These are phyloP conservation scores for Elgaria multicarinata DNA, from an alignment of 2,113 vertebrate species.

Conservation along the genomic window DNA sequence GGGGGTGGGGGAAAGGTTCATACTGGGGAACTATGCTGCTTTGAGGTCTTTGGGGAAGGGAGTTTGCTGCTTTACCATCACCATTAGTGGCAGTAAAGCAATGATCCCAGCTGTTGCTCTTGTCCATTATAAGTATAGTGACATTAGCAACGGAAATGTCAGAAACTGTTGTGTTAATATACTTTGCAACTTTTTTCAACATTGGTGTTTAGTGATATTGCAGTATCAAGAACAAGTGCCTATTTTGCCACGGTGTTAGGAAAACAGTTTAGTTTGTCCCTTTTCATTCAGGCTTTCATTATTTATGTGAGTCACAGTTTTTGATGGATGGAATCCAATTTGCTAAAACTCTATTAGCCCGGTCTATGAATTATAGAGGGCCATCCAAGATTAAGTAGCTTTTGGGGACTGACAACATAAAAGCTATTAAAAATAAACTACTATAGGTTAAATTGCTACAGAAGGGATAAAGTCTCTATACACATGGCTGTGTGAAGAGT, in stretches of 20 bases:
- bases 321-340: constrained; percentile 55
- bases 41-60: no score
- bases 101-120: background rate
- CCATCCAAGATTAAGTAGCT: constrained; percentile 37
- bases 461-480: background rate
- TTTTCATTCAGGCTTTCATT: constrained; percentile 50
- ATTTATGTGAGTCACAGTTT: constrained; percentile 34
- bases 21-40: no score
- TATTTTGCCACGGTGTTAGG: background rate
- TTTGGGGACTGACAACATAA: background rate
- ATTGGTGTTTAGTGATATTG: background rate
- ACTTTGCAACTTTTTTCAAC: background rate
- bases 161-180: background rate
- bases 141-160: background rate
- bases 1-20: no score
- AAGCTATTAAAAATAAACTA: constrained; percentile 26
- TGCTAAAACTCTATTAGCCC: constrained; percentile 53
- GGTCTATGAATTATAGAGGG: constrained; percentile 49
- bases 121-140: background rate
- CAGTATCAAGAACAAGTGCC: background rate
- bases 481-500: background rate
- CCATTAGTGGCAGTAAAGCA: no score
- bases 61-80: no score
- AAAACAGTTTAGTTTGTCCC: constrained; percentile 33
- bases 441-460: constrained; percentile 26